Conservation (phyloP, 2,888 invertebrate species). For the Metopia argyrocephala region DNA sequence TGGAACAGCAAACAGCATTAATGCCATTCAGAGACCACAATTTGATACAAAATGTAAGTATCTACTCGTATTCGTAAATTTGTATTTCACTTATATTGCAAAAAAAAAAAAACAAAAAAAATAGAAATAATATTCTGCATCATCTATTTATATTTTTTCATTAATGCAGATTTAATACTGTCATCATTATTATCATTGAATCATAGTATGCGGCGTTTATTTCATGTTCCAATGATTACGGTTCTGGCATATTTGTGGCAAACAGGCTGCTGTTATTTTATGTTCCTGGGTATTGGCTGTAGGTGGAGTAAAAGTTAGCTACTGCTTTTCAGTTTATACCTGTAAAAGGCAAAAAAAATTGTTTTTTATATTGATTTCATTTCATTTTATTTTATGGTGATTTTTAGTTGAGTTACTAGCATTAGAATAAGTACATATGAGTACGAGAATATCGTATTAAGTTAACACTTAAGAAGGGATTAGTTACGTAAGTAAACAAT, state of each 20-base stretch:
- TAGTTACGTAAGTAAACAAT: conserved; percentile 49
- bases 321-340: neutral
- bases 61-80: neutral
- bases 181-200: neutral
- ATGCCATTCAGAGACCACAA: conserved; percentile 7
- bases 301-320: conserved; percentile 48
- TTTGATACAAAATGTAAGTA: conserved; percentile 49
- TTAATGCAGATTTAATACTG: neutral
- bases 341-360: neutral
- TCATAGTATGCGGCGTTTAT: conserved; percentile 46
- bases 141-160: neutral
- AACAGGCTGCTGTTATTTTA: conserved; percentile 24
- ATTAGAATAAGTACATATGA: conserved; percentile 24
- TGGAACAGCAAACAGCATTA: conserved; percentile 45
- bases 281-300: neutral
- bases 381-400: conserved; percentile 25
- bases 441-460: conserved; percentile 25
- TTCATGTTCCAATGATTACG: conserved; percentile 52
- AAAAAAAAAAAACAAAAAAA: too few relatives aligned
- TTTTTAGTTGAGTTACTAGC: conserved; percentile 39
- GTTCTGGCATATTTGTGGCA: conserved; percentile 51
- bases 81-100: too few relatives aligned
- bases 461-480: conserved; percentile 60
- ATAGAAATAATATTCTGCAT: neutral
- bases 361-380: conserved; percentile 8